These are phyloP conservation scores for Eurois occulta DNA, from an alignment of 2,888 invertebrate species.

Conservation along the genomic window DNA sequence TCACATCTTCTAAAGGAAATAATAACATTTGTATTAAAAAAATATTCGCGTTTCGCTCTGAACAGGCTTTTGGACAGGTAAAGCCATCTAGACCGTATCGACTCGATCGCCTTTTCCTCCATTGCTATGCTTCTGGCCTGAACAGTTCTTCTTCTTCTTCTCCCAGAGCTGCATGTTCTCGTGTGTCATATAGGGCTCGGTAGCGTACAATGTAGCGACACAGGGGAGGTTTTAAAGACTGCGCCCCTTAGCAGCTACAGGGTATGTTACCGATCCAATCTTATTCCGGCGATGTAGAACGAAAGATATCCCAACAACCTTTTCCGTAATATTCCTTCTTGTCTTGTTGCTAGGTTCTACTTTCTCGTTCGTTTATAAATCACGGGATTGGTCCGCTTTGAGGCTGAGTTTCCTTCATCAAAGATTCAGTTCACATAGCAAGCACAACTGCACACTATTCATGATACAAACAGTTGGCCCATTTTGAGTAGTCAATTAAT, in stretches of 20 bases:
- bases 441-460: not conserved
- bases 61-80: not conserved
- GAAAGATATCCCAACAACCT: too few species aligned
- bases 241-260: constrained; percentile 90
- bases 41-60: not conserved
- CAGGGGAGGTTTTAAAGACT: constrained; percentile 80
- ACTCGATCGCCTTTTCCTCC: not conserved
- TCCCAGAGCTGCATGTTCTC: not conserved
- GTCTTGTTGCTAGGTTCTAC: not conserved
- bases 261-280: constrained; percentile 79
- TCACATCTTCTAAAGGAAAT: not conserved
- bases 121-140: not conserved
- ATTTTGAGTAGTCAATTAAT: not conserved
- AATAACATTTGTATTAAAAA: not conserved
- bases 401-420: not conserved
- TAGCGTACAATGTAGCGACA: constrained; percentile 85
- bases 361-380: not conserved
- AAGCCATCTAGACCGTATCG: not conserved
- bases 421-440: not conserved
- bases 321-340: not conserved
- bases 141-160: constrained; percentile 7
- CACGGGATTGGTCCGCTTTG: too few species aligned
- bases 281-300: constrained; percentile 23
- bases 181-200: constrained; percentile 62
- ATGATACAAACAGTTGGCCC: not conserved